These are phyloP conservation scores for Epinotia bilunana DNA, from an alignment of 2,888 invertebrate genomes.

Conservation along the genomic window DNA sequence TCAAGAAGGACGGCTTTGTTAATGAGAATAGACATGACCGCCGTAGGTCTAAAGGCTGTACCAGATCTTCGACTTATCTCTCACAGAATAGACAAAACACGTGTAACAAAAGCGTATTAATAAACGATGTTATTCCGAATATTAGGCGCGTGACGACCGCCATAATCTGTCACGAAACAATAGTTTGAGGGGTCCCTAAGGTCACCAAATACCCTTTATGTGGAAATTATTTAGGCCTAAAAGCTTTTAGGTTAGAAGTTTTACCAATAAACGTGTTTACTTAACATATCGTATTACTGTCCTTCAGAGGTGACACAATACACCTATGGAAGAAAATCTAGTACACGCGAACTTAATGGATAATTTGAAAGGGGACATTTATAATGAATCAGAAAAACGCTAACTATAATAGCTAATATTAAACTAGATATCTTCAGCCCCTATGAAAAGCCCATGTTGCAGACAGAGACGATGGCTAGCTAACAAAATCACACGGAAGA, in stretches of 20 bases:
- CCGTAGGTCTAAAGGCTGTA: neutral
- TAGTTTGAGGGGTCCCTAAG: slow-evolving; percentile 30
- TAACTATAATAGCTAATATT: neutral
- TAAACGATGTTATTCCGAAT: slow-evolving; percentile 29
- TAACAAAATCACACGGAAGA: too few species aligned
- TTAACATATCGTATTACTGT: slow-evolving; percentile 24
- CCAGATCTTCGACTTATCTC: slow-evolving; percentile 1
- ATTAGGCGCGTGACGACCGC: slow-evolving; percentile 18
- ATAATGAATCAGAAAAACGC: too few species aligned
- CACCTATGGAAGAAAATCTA: neutral
- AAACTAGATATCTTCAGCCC: neutral
- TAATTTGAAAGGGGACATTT: neutral
- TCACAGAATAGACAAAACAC: slow-evolving; percentile 2
- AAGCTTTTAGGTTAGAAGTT: slow-evolving; percentile 26
- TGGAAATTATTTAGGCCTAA: slow-evolving; percentile 21
- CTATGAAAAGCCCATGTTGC: too few species aligned
- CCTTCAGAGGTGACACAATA: slow-evolving; percentile 11
- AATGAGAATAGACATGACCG: neutral
- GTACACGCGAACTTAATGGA: neutral
- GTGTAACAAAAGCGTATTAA: slow-evolving; percentile 28
- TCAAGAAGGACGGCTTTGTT: neutral
- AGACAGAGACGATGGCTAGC: too few species aligned
- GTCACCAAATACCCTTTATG: slow-evolving; percentile 30
- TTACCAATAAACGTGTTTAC: slow-evolving; percentile 11
- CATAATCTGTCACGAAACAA: slow-evolving; percentile 40